A percentile compares a stretch with the other conserved stretches of the same genome.
These are phyloP conservation scores for Phoebastria nigripes DNA, from an alignment of 2,797 vertebrate genomes.

Conservation along the genomic window DNA sequence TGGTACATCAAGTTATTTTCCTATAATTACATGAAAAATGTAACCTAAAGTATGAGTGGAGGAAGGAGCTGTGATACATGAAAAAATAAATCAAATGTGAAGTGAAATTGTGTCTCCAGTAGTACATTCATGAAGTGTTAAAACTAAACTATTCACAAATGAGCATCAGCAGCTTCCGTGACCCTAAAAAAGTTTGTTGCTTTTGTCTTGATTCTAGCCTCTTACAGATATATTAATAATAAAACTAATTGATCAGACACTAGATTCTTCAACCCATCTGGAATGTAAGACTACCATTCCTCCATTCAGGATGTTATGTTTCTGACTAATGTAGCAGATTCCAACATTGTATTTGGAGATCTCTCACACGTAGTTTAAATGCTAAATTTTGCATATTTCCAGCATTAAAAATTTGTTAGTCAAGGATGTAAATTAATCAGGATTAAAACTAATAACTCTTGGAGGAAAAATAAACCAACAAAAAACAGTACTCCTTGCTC, in stretches of 20 bases:
- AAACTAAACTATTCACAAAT: not conserved
- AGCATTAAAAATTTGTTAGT: not conserved
- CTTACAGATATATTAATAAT: not conserved
- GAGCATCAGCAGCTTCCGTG: not conserved
- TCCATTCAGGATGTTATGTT: not conserved
- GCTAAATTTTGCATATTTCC: slow-evolving; percentile 9
- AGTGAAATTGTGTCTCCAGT: not conserved
- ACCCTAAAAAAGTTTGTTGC: not conserved
- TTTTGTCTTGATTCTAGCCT: not conserved
- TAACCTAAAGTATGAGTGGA: not conserved
- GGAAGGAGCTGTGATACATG: not conserved
- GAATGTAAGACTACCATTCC: not conserved
- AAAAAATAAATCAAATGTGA: not conserved
- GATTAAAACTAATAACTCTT: not conserved
- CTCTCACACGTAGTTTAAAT: not conserved
- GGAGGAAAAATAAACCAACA: not conserved
- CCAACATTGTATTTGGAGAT: not conserved
- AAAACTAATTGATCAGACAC: not conserved
- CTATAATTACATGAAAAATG: not conserved
- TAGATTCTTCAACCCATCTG: not conserved
- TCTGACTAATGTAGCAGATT: not conserved
- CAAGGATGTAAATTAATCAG: not conserved
- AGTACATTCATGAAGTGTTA: not conserved
- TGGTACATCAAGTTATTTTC: not conserved
- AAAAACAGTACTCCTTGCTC: not conserved